Evolutionary conservation across 1,140 invertebrate species (phyloP).

Genomic region (Scaptomyza pallida): DNA sequence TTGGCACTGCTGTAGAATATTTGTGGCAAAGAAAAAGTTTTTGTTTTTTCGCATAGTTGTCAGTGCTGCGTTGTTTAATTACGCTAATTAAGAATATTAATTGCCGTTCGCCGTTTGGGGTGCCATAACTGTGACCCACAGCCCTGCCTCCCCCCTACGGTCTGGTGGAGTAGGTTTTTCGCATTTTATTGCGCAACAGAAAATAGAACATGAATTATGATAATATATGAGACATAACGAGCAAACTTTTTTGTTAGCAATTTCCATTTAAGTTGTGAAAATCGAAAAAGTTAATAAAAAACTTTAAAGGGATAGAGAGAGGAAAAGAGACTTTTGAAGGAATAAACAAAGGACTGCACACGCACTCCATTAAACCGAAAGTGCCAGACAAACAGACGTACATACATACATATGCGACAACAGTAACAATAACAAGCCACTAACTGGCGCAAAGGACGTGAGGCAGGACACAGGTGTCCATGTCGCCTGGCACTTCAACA

Average conservation of each 20-base stretch:
- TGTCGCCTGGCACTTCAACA: slow-evolving; percentile 76
- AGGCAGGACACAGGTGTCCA: slow-evolving; percentile 70
- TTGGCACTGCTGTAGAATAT: slow-evolving; percentile 27
- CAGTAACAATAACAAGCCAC: slow-evolving; percentile 71
- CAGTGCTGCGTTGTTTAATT: slow-evolving; percentile 82
- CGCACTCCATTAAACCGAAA: slow-evolving; percentile 64
- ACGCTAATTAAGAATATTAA: slow-evolving; percentile 84
- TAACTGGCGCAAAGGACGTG: slow-evolving; percentile 56
- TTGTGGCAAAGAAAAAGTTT: slow-evolving; percentile 48
- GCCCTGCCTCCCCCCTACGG: not conserved
- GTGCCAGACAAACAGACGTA: slow-evolving; percentile 46
- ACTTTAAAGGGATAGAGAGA: slow-evolving; percentile 58
- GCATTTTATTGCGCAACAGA: slow-evolving; percentile 36
- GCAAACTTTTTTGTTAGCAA: slow-evolving; percentile 46
- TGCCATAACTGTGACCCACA: slow-evolving; percentile 30
- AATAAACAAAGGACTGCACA: slow-evolving; percentile 49
- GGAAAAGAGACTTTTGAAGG: too few relatives aligned
- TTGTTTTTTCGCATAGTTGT: slow-evolving; percentile 82
- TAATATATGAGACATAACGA: slow-evolving; percentile 66
- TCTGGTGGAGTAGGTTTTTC: slow-evolving; percentile 3
- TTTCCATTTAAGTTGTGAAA: slow-evolving; percentile 73
- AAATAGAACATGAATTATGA: slow-evolving; percentile 77
- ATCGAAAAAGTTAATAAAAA: slow-evolving; percentile 75
- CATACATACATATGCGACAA: slow-evolving; percentile 63
- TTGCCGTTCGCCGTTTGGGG: slow-evolving; percentile 65